phyloP scores from a whole-genome alignment of 1,140 invertebrate genomes.

The Ditylenchus dipsaci region DNA sequence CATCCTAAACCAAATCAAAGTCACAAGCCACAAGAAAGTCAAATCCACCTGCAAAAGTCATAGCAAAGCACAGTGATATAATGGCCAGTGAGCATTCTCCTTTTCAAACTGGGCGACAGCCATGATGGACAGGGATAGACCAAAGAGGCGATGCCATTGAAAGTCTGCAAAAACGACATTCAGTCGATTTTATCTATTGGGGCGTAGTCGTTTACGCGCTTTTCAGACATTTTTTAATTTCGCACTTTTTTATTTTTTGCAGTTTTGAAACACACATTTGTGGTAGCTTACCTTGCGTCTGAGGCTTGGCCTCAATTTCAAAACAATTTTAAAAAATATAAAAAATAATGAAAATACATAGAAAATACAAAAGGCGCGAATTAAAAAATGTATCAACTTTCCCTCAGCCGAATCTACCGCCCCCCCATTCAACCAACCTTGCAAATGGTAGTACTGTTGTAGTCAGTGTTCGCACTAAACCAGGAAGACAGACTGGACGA shows the following conservation, averaged over 20 bases:
- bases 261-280: background rate
- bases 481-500: slow-evolving; percentile 52
- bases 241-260: background rate
- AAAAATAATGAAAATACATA: too few relatives aligned
- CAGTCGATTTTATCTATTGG: background rate
- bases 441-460: slow-evolving; percentile 49
- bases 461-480: slow-evolving; percentile 33
- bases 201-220: background rate
- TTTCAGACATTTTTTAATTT: background rate
- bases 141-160: slow-evolving; percentile 52
- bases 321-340: too few relatives aligned
- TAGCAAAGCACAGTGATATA: slow-evolving; percentile 47
- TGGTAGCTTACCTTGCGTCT: too few relatives aligned
- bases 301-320: too few relatives aligned
- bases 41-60: slow-evolving; percentile 55
- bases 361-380: too few relatives aligned
- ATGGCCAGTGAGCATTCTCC: slow-evolving; percentile 48
- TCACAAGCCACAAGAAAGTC: background rate
- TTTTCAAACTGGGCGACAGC: slow-evolving; percentile 51
- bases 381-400: too few relatives aligned
- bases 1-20: background rate
- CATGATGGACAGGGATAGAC: slow-evolving; percentile 48
- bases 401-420: too few relatives aligned
- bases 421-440: too few relatives aligned
- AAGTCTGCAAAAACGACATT: slow-evolving; percentile 29